phyloP scores from a whole-genome alignment of 2,797 vertebrate species.

The Pseudopleuronectes americanus region DNA sequence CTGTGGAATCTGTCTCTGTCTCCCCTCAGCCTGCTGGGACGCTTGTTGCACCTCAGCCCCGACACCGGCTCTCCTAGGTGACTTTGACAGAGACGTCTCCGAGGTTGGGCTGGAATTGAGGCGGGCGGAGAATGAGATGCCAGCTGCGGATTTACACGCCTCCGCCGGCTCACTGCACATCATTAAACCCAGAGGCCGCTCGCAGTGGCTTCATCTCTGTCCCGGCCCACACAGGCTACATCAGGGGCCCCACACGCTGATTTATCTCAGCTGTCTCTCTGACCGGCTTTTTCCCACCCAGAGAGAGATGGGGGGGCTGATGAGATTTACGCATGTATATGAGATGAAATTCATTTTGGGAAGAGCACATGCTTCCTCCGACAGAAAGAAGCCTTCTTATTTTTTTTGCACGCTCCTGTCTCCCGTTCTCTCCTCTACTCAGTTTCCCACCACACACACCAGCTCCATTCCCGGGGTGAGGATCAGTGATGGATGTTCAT shows the following conservation, averaged over 20 bases:
- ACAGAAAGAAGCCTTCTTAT: slow-evolving; percentile 46
- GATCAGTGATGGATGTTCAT: slow-evolving; percentile 69
- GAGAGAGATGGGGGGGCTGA: slow-evolving; percentile 71
- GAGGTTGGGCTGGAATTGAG: slow-evolving; percentile 58
- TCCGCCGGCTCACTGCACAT: slow-evolving; percentile 79
- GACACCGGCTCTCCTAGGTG: slow-evolving; percentile 65
- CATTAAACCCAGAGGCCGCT: slow-evolving; percentile 80
- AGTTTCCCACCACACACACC: slow-evolving; percentile 24
- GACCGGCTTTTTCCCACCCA: slow-evolving; percentile 77
- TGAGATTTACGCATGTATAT: slow-evolving; percentile 76
- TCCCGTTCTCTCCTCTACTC: slow-evolving; percentile 25
- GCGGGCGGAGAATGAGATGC: slow-evolving; percentile 73
- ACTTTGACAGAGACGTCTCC: slow-evolving; percentile 74
- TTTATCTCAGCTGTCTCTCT: slow-evolving; percentile 83
- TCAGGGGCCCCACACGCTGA: slow-evolving; percentile 71
- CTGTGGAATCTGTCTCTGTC: not conserved
- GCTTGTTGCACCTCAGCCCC: slow-evolving; percentile 53
- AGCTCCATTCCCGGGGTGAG: slow-evolving; percentile 44
- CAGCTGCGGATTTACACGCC: slow-evolving; percentile 80
- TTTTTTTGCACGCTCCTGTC: slow-evolving; percentile 7
- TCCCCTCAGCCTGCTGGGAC: slow-evolving; percentile 21
- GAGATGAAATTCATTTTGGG: slow-evolving; percentile 81
- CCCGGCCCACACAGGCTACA: slow-evolving; percentile 77
- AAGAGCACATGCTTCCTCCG: slow-evolving; percentile 68
- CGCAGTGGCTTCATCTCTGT: slow-evolving; percentile 73